These are phyloP conservation scores for Napeogenes sylphis DNA, from an alignment of 2,888 invertebrate species.

Conservation along the genomic window DNA sequence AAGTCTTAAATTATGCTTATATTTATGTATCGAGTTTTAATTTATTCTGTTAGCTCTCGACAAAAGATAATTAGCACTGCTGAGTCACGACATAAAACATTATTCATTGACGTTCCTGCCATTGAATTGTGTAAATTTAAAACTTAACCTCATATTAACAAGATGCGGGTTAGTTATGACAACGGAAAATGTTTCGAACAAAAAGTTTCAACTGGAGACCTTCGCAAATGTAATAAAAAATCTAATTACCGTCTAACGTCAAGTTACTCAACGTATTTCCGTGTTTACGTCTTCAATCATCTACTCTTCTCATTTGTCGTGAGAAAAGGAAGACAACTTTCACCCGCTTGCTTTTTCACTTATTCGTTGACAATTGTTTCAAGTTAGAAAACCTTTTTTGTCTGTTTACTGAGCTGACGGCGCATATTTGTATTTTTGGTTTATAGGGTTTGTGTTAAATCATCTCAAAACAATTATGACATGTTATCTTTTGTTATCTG, in stretches of 20 bases:
- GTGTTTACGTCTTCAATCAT: slow-evolving; percentile 49
- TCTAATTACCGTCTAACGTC: slow-evolving; percentile 31
- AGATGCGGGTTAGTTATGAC: background rate
- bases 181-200: slow-evolving; percentile 17
- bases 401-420: slow-evolving; percentile 3
- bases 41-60: too few relatives aligned
- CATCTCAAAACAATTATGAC: background rate
- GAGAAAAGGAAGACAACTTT: slow-evolving; percentile 64
- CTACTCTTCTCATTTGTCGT: slow-evolving; percentile 43
- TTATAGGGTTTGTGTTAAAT: background rate
- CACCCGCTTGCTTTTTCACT: slow-evolving; percentile 50
- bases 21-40: too few relatives aligned
- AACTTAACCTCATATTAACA: background rate
- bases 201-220: slow-evolving; percentile 24
- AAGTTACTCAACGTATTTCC: slow-evolving; percentile 34
- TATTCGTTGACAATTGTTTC: slow-evolving; percentile 41
- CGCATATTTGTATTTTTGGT: background rate
- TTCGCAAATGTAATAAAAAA: slow-evolving; percentile 27
- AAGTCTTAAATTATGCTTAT: too few relatives aligned
- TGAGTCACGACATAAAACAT: too few relatives aligned
- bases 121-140: background rate
- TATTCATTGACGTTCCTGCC: too few relatives aligned
- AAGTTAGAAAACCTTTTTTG: slow-evolving; percentile 37
- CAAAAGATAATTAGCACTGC: too few relatives aligned
- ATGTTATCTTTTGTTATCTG: too few relatives aligned